phyloP scores from a whole-genome alignment of 2,888 invertebrate genomes.

The Diaperis boleti region DNA sequence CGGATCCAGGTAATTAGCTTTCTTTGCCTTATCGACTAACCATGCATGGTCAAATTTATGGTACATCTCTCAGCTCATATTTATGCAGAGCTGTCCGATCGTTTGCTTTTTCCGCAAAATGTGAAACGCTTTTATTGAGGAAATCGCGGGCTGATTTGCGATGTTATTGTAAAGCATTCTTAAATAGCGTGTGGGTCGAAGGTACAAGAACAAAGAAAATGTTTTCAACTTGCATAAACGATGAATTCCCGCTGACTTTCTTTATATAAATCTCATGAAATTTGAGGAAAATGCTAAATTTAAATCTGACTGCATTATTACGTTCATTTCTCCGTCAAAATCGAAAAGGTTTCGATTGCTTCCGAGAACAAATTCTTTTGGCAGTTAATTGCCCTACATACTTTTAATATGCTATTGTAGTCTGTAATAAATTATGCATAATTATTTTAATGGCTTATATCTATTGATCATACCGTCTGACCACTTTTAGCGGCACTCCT shows the following conservation, averaged over 20 bases:
- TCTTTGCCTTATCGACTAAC: neutral
- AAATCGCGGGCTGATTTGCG: slow-evolving; percentile 14
- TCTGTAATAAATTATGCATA: too few relatives aligned
- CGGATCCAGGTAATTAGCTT: slow-evolving; percentile 54
- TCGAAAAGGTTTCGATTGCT: too few relatives aligned
- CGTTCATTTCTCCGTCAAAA: too few relatives aligned
- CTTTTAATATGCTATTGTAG: neutral
- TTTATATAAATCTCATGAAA: slow-evolving; percentile 13
- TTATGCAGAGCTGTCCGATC: neutral
- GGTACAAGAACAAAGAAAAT: slow-evolving; percentile 34
- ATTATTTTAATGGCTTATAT: neutral
- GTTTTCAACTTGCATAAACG: slow-evolving; percentile 24
- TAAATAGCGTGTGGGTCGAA: slow-evolving; percentile 15
- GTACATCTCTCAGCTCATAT: too few relatives aligned
- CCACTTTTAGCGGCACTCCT: neutral
- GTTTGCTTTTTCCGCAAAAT: neutral
- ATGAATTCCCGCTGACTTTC: slow-evolving; percentile 21
- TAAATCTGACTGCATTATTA: neutral
- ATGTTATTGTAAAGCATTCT: slow-evolving; percentile 22
- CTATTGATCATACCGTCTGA: neutral
- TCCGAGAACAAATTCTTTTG: neutral
- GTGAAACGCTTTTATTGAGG: slow-evolving; percentile 5
- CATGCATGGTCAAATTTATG: slow-evolving; percentile 1
- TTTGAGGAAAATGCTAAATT: slow-evolving; percentile 7
- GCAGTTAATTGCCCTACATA: neutral